A percentile compares a stretch with the other conserved stretches of the same genome.
Conservation (phyloP, 2,113 vertebrate genomes). For the Leptodactylus fuscus region DNA sequence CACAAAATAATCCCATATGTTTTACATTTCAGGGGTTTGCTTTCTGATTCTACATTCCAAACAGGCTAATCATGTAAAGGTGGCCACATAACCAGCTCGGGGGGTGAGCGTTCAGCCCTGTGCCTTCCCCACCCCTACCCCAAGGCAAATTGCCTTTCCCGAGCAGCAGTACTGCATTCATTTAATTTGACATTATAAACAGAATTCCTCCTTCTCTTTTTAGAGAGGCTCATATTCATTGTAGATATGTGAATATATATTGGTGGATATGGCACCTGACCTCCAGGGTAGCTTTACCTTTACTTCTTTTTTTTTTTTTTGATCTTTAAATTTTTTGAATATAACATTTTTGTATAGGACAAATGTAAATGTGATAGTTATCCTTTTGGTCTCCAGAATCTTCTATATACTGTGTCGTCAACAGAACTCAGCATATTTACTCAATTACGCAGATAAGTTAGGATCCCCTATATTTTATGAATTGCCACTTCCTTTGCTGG, state of each 20-base stretch:
- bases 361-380: too few species aligned
- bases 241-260: neutral
- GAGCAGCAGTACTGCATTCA: neutral
- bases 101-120: slow-evolving; percentile 17
- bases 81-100: slow-evolving; percentile 24
- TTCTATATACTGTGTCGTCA: neutral
- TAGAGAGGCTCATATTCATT: neutral
- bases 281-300: neutral
- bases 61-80: slow-evolving; percentile 45
- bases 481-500: too few species aligned
- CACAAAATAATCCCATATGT: slow-evolving; percentile 45
- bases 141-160: slow-evolving; percentile 1
- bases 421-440: too few species aligned
- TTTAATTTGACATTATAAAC: neutral
- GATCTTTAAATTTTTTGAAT: too few species aligned
- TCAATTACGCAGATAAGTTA: too few species aligned
- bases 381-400: neutral
- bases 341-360: neutral
- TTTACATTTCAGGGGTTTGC: slow-evolving; percentile 20
- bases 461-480: too few species aligned
- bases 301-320: neutral
- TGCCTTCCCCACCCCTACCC: slow-evolving; percentile 8
- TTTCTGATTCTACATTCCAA: slow-evolving; percentile 41
- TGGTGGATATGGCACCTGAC: neutral
- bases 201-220: slow-evolving; percentile 1